These are phyloP conservation scores for Jacana jacana DNA, from an alignment of 2,113 vertebrate genomes.

Conservation along the genomic window DNA sequence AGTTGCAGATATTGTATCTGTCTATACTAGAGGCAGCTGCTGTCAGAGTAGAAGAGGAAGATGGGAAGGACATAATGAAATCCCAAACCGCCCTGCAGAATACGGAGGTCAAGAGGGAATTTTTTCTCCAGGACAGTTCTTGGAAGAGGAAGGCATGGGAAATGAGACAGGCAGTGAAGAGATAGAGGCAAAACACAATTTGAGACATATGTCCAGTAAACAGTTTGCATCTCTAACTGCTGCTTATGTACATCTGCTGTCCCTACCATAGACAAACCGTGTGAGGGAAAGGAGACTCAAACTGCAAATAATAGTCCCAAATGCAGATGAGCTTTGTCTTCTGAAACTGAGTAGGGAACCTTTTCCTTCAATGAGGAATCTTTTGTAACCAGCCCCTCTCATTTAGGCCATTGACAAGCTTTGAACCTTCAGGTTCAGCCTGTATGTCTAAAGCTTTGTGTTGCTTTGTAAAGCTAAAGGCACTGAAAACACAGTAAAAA, in stretches of 20 bases:
- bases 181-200: background rate
- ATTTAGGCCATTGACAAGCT: background rate
- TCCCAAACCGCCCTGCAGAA: background rate
- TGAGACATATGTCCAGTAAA: background rate
- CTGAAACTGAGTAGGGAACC: background rate
- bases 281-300: background rate
- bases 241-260: background rate
- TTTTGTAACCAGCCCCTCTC: background rate
- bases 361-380: background rate
- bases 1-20: background rate
- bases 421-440: background rate
- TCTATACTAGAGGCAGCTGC: background rate
- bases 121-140: background rate
- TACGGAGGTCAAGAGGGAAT: background rate
- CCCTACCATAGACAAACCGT: background rate
- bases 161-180: background rate
- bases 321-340: background rate
- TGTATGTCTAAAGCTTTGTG: background rate
- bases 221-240: background rate
- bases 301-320: background rate
- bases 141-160: background rate
- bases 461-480: background rate
- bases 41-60: background rate
- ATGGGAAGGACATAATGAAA: accelerated
- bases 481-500: background rate